These are phyloP conservation scores for Aspidiotus destructor DNA, from an alignment of 2,888 invertebrate genomes.

Conservation along the genomic window DNA sequence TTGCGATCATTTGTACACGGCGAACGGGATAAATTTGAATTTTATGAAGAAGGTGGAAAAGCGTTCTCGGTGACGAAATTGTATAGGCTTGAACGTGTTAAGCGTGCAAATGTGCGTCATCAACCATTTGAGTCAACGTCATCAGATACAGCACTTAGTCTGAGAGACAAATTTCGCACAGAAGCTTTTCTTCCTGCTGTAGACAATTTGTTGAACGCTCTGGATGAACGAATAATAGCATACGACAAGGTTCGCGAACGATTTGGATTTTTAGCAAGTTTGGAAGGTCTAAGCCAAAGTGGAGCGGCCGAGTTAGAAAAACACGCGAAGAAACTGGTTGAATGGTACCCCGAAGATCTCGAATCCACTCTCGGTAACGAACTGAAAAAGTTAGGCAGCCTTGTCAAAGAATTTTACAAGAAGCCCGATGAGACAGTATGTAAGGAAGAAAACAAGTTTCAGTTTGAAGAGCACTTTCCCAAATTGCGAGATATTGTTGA, in stretches of 20 bases:
- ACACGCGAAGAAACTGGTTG: slow-evolving; percentile 1
- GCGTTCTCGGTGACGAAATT: not conserved
- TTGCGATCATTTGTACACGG: not conserved
- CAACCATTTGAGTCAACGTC: not conserved
- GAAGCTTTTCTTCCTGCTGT: not conserved
- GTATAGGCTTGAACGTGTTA: not conserved
- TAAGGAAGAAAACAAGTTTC: not conserved
- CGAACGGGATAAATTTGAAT: not conserved
- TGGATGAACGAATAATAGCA: too few relatives aligned
- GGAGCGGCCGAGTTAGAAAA: not conserved
- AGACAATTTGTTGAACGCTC: slow-evolving; percentile 2
- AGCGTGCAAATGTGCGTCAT: not conserved
- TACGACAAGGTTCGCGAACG: too few relatives aligned
- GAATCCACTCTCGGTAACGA: slow-evolving; percentile 1
- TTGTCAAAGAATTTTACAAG: not conserved
- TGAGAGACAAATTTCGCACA: not conserved
- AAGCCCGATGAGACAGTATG: slow-evolving; percentile 2
- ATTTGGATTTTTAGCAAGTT: not conserved
- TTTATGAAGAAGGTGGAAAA: not conserved
- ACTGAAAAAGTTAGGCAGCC: not conserved
- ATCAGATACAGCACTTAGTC: not conserved
- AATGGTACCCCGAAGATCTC: slow-evolving; percentile 1
- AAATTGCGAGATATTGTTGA: not conserved
- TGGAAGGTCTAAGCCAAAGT: not conserved
- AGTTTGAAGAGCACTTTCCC: slow-evolving; percentile 1